Evolutionary conservation across 2,888 invertebrate genomes (phyloP).

Genomic region (Coelinius sp.): DNA sequence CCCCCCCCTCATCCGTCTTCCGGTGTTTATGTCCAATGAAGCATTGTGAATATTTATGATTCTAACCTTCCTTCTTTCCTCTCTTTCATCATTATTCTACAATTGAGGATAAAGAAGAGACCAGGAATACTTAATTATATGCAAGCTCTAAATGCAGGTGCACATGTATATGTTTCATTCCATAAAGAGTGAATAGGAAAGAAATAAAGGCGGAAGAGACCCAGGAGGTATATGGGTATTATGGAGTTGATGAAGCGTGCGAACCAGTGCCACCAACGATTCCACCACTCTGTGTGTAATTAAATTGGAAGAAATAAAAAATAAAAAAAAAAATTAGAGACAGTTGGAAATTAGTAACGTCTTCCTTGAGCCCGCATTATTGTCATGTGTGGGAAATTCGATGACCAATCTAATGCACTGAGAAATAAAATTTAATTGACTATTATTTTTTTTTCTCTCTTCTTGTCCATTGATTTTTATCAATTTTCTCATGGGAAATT

Average conservation of each 20-base stretch:
- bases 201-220: neutral
- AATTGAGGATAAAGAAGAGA: constrained; percentile 17
- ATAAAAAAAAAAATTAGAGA: neutral
- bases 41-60: constrained; percentile 6
- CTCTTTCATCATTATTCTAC: constrained; percentile 14
- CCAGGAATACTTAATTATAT: constrained; percentile 19
- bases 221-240: constrained; percentile 1
- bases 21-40: constrained; percentile 6
- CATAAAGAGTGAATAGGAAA: neutral
- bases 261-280: constrained; percentile 27
- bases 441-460: neutral
- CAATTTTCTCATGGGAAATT: neutral
- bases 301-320: neutral
- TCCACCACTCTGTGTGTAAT: neutral
- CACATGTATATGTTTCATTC: constrained; percentile 6
- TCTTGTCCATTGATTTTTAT: no score
- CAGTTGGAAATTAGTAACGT: constrained; percentile 3
- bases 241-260: constrained; percentile 31
- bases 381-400: constrained; percentile 8
- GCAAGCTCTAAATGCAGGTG: constrained; percentile 10
- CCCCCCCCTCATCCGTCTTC: neutral
- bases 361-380: constrained; percentile 13
- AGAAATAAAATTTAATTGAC: neutral
- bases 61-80: neutral
- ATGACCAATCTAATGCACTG: neutral